Base-by-base conservation (phyloP, 2,113 vertebrate genomes). In the Apus apus region DNA sequence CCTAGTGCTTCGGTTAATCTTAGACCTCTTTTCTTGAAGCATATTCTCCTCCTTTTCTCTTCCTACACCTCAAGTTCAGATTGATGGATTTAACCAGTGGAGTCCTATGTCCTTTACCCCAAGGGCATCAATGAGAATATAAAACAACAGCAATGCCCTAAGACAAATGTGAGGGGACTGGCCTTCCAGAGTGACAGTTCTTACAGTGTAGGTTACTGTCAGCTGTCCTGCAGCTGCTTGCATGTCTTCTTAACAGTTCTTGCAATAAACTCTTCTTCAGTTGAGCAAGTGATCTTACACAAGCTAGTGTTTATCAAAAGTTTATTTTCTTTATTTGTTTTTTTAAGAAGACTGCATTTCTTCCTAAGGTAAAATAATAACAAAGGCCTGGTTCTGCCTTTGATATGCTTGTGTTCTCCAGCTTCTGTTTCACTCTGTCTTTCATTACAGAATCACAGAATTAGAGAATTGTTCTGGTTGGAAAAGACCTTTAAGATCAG, bases 111-210 rank as follows among this genome's bases (percentile, higher is more conserved):
- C 5, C 36, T 70, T 70, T 77, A 46, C 17, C 5, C 19, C 16
- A 70, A 32, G 20, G 34, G 10, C 14, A 21, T 38, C 60, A 56
- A 68, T 25, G 13, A 84, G 32, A 48, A 45, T 15, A 40, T 15
- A 26, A 65, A 87, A 65, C 21, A 64, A 40, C 6, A 13, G 0
- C 1, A 29, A 13, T 72, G 11, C 14, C 15, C 15, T 51, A 34
- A 78, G n/a, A 51, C 4, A 36, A 2, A 32, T 15, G 4, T 0
- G 0, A 79, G 17, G 20, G 25, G 4, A 38, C 21, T 17, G 5
- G 36, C 6, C 18, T 30, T 85, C 18, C 58, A 38, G 36, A 36
- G 17, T 53, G 61, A 64, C 30, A 46, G 13, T 50, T 83, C 38
- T 75, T 32, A 48, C 46, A 48, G 46, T 18, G 21, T 48, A 54